phyloP scores from a whole-genome alignment of 2,113 vertebrate species.

The Hyaena hyaena region DNA sequence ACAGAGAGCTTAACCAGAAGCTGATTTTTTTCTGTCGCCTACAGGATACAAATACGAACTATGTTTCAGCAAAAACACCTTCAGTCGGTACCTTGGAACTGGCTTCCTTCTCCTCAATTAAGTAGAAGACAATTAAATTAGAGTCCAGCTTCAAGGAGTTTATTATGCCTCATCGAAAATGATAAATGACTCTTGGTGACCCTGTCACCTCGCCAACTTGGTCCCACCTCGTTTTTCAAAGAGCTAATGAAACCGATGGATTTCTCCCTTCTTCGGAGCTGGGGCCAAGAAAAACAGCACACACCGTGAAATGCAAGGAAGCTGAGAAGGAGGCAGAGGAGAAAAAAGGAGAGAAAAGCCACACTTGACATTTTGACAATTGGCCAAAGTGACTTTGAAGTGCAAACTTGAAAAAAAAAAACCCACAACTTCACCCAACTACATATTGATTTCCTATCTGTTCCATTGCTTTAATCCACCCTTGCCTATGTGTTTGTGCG shows the following conservation, averaged over 20 bases:
- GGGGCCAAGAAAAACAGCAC: conserved; percentile 62
- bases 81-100: conserved; percentile 61
- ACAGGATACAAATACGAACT: conserved; percentile 64
- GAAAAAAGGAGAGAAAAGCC: conserved; percentile 22
- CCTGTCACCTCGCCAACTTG: conserved; percentile 69
- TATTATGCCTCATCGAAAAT: conserved; percentile 82
- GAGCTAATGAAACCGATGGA: conserved; percentile 75
- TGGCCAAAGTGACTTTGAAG: conserved; percentile 65
- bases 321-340: not conserved
- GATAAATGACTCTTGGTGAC: conserved; percentile 81
- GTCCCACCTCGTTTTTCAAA: conserved; percentile 77
- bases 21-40: conserved; percentile 31
- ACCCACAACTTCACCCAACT: not conserved
- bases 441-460: conserved; percentile 63
- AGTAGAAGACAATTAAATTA: conserved; percentile 81
- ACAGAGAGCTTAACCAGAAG: not conserved
- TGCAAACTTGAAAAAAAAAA: not conserved
- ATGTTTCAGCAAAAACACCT: conserved; percentile 72
- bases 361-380: conserved; percentile 64
- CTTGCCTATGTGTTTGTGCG: not conserved
- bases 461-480: not conserved
- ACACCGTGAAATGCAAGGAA: not conserved
- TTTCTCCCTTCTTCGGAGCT: conserved; percentile 50
- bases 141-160: conserved; percentile 78
- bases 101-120: conserved; percentile 77